Evolutionary conservation across 2,888 invertebrate genomes (phyloP), one percentile per base, ranked within the genome.

Genomic region (Noctua fimbriata): DNA sequence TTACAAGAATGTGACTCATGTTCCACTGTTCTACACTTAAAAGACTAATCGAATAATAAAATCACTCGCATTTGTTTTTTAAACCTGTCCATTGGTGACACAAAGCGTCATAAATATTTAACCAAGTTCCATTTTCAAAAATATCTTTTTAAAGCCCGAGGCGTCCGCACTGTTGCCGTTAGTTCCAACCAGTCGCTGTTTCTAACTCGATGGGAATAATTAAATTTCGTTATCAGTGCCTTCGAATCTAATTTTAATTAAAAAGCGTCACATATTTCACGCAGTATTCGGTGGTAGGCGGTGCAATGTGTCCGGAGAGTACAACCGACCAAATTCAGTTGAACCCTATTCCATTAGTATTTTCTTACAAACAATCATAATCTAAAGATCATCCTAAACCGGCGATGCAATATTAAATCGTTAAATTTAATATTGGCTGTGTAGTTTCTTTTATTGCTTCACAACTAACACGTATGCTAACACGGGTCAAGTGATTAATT

Each of bases 191-290:
- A 91, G 89, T 89, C 87, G 66, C 90, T 90, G 91, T 93, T 93
- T 94, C 92, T 95, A 95, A 94, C 91, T 90, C 91, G 89, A 90
- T 91, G 91, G 91, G 88, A 94, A 93, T 95, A 95, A 96, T 96
- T 96, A 94, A 95, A 95, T 94, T 93, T 93, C 90, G 91, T 96
- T 97, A 97, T 97, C 96, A 93, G 91, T 89, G 86, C 91, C 92
- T 94, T 92, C 89, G 93, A 94, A 96, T 96, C 97, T 94, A 95
- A 94, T 96, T 96, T 96, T 96, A 97, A 96, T 97, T 96, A 96
- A 96, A 96, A 96, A 94, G 93, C 94, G 95, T 96, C 96, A 96
- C 95, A 96, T 96, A 96, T 95, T 95, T 96, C 95, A 96, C 94
- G 94, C 92, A 91, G 92, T 94, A 95, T 96, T 96, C 95, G 96